Percentiles rank a stretch among this genome's conserved stretches.
These are phyloP conservation scores for Mustela nigripes DNA, from an alignment of 2,113 vertebrate species.

Conservation along the genomic window DNA sequence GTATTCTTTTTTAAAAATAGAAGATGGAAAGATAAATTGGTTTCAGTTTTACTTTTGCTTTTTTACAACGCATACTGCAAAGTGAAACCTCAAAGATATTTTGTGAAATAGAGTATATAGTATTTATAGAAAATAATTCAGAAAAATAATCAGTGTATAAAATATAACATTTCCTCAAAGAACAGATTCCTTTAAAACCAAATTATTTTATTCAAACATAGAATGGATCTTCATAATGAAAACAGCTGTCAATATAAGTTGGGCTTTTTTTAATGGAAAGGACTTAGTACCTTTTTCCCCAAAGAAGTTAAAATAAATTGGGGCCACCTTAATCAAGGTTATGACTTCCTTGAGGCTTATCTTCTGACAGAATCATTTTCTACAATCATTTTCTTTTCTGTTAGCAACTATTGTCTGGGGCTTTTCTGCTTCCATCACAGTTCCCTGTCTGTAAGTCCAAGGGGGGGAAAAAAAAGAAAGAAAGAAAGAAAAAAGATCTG, in stretches of 20 bases:
- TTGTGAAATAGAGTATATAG: neutral
- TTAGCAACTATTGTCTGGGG: neutral
- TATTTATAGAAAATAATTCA: neutral
- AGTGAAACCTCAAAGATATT: neutral
- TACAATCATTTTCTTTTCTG: conserved; percentile 34
- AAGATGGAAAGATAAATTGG: neutral
- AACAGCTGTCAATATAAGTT: neutral
- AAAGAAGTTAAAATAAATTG: conserved; percentile 28
- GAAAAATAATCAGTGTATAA: neutral
- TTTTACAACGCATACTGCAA: neutral
- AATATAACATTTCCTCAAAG: neutral
- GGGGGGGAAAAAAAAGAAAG: neutral
- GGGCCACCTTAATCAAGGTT: conserved; percentile 1
- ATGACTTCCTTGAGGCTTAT: conserved; percentile 36
- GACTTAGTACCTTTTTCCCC: neutral
- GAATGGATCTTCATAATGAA: neutral
- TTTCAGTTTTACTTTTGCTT: neutral
- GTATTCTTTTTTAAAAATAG: neutral
- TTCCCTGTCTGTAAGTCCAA: neutral
- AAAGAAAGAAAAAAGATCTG: neutral
- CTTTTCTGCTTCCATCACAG: neutral
- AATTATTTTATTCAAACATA: neutral
- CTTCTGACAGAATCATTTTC: conserved; percentile 38
- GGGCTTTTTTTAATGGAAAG: neutral
- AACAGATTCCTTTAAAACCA: neutral